Base-by-base conservation (phyloP, 2,113 vertebrate species). In the Hypocryptadius cinnamomeus region DNA sequence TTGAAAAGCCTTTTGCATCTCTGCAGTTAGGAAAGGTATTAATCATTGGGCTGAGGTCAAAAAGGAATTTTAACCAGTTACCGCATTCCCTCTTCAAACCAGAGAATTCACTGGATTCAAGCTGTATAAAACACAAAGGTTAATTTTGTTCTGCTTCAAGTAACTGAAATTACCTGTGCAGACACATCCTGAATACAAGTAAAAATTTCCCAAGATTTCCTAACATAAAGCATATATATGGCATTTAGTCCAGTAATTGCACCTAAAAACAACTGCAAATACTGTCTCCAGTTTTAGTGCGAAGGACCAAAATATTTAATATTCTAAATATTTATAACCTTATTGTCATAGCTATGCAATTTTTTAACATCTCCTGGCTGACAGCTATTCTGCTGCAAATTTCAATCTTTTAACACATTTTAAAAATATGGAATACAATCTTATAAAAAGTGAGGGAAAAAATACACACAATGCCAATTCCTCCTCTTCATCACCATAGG, bases 401-500 rank as follows among this genome's bases (percentile, higher is more conserved):
- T 30, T 64, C 48, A 72, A n/a, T 40, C 42, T 37, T 35, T 2
- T 3, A 84, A 76, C 9, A 39, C 8, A 30, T 57, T 50, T 65
- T 27, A 54, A 78, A 77, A 80, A 72, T 17, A 90, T 1, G 4
- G 11, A 87, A 73, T 74, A 42, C 2, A 37, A 11, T 39, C 2
- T 3, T 65, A 9, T 77, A 88, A 72, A 79, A 83, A 71, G 10
- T 19, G 17, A 84, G 15, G 45, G 66, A 48, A 72, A 85, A 78
- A 91, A 90, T 68, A 97, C 99, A 98, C 94, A 99, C 99, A 99
- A 95, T 79, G 98, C 98, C 11, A 97, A 98, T 89, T 99, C 99
- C 80, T 99, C 99, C 72, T 98, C 97, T 87, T 99, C 99, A 2
- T 99, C 99, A 73, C 98, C 98, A 3, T 98, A 97, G 42, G 97